Percentiles rank a stretch among this genome's conserved stretches.
These are phyloP conservation scores for Catocala nupta DNA, from an alignment of 2,888 invertebrate species.

Conservation along the genomic window DNA sequence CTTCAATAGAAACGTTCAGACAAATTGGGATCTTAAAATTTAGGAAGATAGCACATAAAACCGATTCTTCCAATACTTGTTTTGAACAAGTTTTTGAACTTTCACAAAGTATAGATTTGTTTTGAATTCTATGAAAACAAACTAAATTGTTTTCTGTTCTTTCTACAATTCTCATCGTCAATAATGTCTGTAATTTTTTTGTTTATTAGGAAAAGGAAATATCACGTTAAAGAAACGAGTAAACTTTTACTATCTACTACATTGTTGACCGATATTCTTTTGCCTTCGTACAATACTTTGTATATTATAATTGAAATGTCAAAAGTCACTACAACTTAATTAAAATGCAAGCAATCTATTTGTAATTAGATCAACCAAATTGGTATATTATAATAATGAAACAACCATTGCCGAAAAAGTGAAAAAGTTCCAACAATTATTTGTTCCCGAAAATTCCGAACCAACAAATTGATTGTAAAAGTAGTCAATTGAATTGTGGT, in stretches of 20 bases:
- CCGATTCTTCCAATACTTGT: conserved; percentile 22
- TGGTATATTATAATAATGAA: conserved; percentile 7
- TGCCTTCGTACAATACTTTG: neutral
- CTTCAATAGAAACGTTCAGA: conserved; percentile 25
- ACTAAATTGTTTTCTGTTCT: conserved; percentile 9
- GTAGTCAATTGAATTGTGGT: conserved; percentile 66
- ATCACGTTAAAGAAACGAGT: neutral
- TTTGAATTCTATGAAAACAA: conserved; percentile 32
- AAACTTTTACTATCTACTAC: neutral
- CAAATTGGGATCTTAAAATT: conserved; percentile 33
- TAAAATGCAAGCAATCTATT: too few relatives aligned
- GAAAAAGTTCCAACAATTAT: conserved; percentile 32
- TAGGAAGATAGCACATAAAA: conserved; percentile 23
- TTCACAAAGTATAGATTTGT: conserved; percentile 25
- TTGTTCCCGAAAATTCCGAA: conserved; percentile 46
- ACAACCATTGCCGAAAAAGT: neutral
- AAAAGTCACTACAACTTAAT: too few relatives aligned
- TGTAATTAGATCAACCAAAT: too few relatives aligned
- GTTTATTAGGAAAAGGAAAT: conserved; percentile 3
- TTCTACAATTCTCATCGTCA: conserved; percentile 22
- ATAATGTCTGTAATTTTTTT: conserved; percentile 23
- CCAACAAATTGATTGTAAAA: conserved; percentile 58
- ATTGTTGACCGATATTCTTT: neutral
- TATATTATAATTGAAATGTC: too few relatives aligned
- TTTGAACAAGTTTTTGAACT: conserved; percentile 23